phyloP scores from a whole-genome alignment of 2,113 vertebrate species.

The Cyphomyrus plagiostoma region DNA sequence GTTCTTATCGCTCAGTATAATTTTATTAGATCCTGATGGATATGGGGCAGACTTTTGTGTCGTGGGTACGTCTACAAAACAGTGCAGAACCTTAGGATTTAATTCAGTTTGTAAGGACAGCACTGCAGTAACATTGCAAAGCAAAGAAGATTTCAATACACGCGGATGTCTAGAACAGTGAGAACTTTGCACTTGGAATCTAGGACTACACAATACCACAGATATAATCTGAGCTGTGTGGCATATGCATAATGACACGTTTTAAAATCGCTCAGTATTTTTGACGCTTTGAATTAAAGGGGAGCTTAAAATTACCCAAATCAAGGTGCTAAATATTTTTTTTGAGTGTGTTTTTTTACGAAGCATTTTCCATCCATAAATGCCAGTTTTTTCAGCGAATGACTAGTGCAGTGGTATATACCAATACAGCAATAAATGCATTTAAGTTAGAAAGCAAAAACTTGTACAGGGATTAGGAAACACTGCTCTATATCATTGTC shows the following conservation, averaged over 20 bases:
- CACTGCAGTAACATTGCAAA: neutral
- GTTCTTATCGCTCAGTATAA: slow-evolving; percentile 93
- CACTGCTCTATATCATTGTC: neutral
- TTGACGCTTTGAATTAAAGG: neutral
- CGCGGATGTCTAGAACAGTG: slow-evolving; percentile 6
- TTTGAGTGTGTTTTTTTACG: neutral
- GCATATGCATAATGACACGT: neutral
- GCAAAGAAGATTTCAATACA: slow-evolving; percentile 5
- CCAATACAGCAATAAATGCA: neutral
- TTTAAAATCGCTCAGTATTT: neutral
- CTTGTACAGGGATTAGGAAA: neutral
- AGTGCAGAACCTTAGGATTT: slow-evolving; percentile 17
- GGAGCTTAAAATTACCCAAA: neutral
- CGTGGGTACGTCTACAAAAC: neutral
- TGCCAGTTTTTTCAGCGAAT: neutral
- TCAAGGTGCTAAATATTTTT: neutral
- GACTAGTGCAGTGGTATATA: neutral
- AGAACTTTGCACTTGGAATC: neutral
- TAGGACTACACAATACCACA: neutral
- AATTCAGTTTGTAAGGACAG: slow-evolving; percentile 4
- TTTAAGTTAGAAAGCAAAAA: neutral
- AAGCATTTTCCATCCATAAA: neutral
- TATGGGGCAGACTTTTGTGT: slow-evolving; percentile 62
- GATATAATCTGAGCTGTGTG: neutral
- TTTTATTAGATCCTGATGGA: slow-evolving; percentile 86